These are phyloP conservation scores for Gallinago undulata DNA, from an alignment of 2,113 vertebrate genomes.

Conservation along the genomic window DNA sequence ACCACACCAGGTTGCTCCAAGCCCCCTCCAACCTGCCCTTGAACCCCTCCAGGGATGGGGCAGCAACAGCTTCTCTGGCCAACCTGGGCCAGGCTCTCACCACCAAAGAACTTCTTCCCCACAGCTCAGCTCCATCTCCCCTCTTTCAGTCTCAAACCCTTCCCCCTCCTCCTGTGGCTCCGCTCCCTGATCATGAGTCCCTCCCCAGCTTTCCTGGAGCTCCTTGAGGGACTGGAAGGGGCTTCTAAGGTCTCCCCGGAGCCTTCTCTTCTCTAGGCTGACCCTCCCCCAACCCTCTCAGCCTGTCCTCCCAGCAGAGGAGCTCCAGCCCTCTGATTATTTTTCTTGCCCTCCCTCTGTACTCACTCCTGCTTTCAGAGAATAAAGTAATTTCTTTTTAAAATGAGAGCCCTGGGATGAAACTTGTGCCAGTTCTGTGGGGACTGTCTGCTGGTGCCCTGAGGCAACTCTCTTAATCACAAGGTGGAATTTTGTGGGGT, in stretches of 20 bases:
- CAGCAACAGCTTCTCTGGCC: not conserved
- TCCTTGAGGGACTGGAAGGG: not conserved
- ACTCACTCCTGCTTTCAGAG: no score
- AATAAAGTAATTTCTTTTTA: fast-evolving
- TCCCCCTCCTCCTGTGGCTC: no score
- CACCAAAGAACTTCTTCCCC: not conserved
- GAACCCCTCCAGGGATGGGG: not conserved
- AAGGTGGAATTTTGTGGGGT: not conserved
- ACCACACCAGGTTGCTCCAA: not conserved
- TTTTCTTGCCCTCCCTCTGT: not conserved
- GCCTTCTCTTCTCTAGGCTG: not conserved
- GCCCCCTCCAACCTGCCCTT: not conserved
- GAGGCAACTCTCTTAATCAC: fast-evolving
- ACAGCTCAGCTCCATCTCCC: not conserved
- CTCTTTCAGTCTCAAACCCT: not conserved
- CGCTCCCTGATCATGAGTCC: not conserved
- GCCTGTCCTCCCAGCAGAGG: not conserved
- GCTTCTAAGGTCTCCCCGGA: not conserved
- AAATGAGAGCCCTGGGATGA: fast-evolving
- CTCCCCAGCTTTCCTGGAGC: not conserved
- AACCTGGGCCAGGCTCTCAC: not conserved
- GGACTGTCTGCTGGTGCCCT: fast-evolving
- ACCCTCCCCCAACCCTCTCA: not conserved
- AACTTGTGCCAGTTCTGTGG: fast-evolving
- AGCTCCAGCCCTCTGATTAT: not conserved